A percentile compares a stretch with the other conserved stretches of the same genome.
phyloP scores from a whole-genome alignment of 2,113 vertebrate species.

The Etheostoma cragini region DNA sequence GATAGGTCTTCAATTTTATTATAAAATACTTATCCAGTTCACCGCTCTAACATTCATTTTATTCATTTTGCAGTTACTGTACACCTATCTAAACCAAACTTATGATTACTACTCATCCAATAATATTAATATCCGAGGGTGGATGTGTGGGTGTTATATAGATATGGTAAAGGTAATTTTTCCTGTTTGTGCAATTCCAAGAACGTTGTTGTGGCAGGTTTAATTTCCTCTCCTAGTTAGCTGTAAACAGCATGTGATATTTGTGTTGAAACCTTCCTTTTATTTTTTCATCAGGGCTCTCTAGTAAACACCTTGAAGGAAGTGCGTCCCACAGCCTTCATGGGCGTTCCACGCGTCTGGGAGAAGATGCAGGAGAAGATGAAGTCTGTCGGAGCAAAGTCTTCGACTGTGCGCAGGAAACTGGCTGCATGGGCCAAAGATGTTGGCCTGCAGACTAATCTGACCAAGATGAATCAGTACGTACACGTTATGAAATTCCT shows the following conservation, averaged over 20 bases:
- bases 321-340: conserved; percentile 90
- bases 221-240: not conserved
- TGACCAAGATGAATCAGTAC: conserved; percentile 88
- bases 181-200: not conserved
- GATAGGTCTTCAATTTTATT: not conserved
- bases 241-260: not conserved
- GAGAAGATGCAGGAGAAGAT: conserved; percentile 97
- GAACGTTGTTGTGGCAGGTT: not conserved
- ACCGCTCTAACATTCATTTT: no score
- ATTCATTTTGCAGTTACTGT: no score
- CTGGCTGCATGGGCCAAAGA: conserved; percentile 91
- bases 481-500: not conserved
- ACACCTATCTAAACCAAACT: no score
- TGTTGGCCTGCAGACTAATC: conserved; percentile 87
- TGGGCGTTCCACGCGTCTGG: conserved; percentile 96
- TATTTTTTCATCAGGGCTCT: conserved; percentile 84
- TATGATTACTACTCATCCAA: not conserved
- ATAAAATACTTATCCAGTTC: no score
- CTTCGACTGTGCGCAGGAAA: conserved; percentile 84
- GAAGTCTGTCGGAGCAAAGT: conserved; percentile 85
- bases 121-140: not conserved
- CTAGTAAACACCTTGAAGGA: conserved; percentile 89
- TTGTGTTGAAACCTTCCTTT: not conserved
- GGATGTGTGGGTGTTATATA: not conserved
- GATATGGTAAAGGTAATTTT: not conserved